Base-by-base conservation (phyloP, 2,888 invertebrate species). In the Morpho helenor region DNA sequence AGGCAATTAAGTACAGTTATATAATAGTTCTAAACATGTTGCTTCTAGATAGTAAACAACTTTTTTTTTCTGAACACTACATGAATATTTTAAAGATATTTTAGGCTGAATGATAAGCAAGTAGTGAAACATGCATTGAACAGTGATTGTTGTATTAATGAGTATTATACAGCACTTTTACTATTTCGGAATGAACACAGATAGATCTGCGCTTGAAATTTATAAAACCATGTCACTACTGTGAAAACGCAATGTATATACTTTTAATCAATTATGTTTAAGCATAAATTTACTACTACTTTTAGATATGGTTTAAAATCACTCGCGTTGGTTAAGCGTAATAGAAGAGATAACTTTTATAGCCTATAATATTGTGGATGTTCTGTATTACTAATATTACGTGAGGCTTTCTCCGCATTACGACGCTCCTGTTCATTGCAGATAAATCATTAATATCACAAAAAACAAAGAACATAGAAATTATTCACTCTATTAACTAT, bases 271-370 rank as follows among this genome's bases (percentile, higher is more conserved):
- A 68, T 66, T 66, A 71, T 64, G 62, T 66, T 65, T 31, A 70
- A 77, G 73, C 77, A 69, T 69, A 72, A 72, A 73, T 76, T 72
- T 73, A 76, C 83, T 83, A 84, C 74, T 66, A 55, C 49, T 69
- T 76, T 77, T 82, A 76, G 87, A 89, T 88, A 88, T 88, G 88
- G 84, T 86, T 82, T 71, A 66, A 74, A 82, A 87, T 87, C 87
- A 88, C 87, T 80, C 79, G 75, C 75, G 73, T 76, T 74, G 73
- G 57, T 60, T 71, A 67, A 66, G 68, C 65, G 61, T 67, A 66
- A 62, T 67, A 69, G 69, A 66, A 59, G 62, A 67, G 67, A 62
- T 67, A 67, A 69, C 66, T 66, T 59, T 43, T 48, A 31, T 53
- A 59, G 52, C 49, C 56, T 47, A 63, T 53, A 46, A 41, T 47